A percentile compares a stretch with the other conserved stretches of the same genome.
These are phyloP conservation scores for Megaleporinus macrocephalus DNA, from an alignment of 2,113 vertebrate genomes.

Conservation along the genomic window DNA sequence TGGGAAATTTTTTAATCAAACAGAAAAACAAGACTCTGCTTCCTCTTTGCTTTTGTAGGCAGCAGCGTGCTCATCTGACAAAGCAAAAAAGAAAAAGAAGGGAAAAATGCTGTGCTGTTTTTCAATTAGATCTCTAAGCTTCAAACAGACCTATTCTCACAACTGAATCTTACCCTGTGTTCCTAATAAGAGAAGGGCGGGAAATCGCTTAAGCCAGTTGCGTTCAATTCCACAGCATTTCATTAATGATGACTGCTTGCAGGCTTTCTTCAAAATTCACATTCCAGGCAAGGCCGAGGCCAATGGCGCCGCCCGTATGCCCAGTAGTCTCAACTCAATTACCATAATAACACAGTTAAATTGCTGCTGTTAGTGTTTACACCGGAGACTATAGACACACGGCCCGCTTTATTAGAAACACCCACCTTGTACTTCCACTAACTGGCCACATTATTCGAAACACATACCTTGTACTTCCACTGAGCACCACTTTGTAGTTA, in stretches of 20 bases:
- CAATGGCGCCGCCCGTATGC: conserved; percentile 67
- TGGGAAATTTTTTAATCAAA: conserved; percentile 30
- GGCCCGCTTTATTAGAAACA: not conserved
- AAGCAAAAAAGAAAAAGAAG: not conserved
- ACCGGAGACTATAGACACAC: not conserved
- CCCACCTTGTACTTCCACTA: no score
- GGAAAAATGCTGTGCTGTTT: conserved; percentile 1
- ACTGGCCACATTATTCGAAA: no score
- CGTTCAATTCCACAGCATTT: not conserved
- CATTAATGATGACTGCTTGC: conserved; percentile 41
- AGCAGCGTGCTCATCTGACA: not conserved
- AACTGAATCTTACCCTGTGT: not conserved
- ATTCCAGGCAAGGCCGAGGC: not conserved
- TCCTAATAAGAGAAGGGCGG: conserved; percentile 4
- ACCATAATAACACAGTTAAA: conserved; percentile 11
- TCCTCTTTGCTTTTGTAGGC: not conserved
- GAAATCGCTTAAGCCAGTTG: conserved; percentile 6
- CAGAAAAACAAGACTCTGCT: not conserved
- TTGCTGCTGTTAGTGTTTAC: not conserved
- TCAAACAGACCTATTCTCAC: not conserved
- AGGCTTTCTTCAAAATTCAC: conserved; percentile 33
- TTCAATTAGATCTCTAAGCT: conserved; percentile 5
- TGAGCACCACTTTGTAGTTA: no score
- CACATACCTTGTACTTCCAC: no score
- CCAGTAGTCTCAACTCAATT: conserved; percentile 41